Evolutionary conservation across 23 tunicate genomes (phyloP).

Genomic region (Trididemnum clinides): DNA sequence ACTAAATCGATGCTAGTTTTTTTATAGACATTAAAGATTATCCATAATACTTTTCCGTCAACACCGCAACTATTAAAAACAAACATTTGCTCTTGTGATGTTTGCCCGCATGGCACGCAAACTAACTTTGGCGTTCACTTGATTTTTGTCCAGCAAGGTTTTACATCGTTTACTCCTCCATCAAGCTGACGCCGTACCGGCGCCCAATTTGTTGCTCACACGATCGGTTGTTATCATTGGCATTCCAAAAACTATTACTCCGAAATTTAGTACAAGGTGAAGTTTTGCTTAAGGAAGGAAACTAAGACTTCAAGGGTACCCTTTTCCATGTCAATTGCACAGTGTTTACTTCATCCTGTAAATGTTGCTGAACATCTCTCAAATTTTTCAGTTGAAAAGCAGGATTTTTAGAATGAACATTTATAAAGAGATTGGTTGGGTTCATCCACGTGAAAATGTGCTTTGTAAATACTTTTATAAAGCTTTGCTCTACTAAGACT

Average conservation of each 20-base stretch:
- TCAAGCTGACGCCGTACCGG: background rate
- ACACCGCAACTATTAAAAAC: no score
- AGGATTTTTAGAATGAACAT: constrained; percentile 15
- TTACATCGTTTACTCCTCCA: background rate
- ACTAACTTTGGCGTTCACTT: background rate
- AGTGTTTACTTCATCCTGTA: background rate
- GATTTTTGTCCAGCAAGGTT: background rate
- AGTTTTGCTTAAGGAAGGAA: background rate
- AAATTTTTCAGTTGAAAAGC: background rate
- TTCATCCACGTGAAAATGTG: background rate
- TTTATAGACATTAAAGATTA: no score
- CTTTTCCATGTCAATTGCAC: background rate
- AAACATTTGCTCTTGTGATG: no score
- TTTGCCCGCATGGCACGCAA: background rate
- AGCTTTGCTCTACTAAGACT: no score
- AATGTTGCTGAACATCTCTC: background rate
- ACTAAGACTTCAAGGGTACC: background rate
- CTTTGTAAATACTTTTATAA: no score
- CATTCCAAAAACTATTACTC: background rate
- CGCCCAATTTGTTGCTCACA: background rate
- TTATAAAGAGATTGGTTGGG: background rate
- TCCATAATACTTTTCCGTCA: no score
- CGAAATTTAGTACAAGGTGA: background rate
- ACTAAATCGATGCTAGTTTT: no score
- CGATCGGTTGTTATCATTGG: background rate